phyloP scores from a whole-genome alignment of 2,888 invertebrate species.

The Lasioglossum zephyrum region DNA sequence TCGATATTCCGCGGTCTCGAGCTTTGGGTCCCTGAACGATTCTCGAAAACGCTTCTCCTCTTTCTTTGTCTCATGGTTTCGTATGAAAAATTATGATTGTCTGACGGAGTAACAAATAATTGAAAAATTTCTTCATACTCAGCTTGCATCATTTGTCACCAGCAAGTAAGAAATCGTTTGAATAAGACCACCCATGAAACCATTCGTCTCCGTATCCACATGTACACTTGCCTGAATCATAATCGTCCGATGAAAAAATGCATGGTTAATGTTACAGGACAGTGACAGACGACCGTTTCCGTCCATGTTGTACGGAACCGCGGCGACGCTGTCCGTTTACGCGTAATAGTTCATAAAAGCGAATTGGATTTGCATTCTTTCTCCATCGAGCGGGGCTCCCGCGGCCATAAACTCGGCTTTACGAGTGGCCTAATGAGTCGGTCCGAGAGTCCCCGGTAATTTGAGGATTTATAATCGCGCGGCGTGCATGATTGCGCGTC shows the following conservation, averaged over 20 bases:
- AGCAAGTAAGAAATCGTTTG: not conserved
- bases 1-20: constrained; percentile 26
- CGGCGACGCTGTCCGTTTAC: not conserved
- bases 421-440: constrained; percentile 7
- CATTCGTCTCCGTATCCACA: not conserved
- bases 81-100: not conserved
- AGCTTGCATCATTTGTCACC: not conserved
- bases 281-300: not conserved
- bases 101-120: too few relatives aligned
- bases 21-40: not conserved
- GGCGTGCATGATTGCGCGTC: constrained; percentile 29
- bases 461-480: constrained; percentile 29
- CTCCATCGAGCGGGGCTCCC: not conserved
- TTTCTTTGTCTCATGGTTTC: not conserved
- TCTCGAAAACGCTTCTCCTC: not conserved
- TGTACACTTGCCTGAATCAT: not conserved
- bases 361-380: constrained; percentile 11
- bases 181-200: not conserved
- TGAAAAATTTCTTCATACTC: too few relatives aligned
- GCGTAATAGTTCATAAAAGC: not conserved
- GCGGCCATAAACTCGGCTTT: not conserved
- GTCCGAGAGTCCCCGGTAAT: not conserved
- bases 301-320: not conserved
- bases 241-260: not conserved
- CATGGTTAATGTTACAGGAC: not conserved